Conservation (phyloP, 2,113 vertebrate species). For the Pollachius pollachius region DNA sequence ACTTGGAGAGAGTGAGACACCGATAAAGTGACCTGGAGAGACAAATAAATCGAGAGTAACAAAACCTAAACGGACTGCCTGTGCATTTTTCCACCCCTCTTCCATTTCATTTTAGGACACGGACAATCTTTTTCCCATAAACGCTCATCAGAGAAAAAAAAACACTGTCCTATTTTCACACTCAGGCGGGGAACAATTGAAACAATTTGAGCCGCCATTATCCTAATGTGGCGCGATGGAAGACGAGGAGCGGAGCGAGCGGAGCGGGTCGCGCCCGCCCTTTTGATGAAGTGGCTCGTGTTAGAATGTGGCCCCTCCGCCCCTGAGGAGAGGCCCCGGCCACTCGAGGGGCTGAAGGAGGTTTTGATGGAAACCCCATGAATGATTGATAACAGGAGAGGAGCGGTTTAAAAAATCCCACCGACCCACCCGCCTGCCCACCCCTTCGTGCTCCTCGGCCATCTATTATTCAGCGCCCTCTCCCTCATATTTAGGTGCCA, state of each 20-base stretch:
- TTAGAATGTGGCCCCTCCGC: slow-evolving; percentile 69
- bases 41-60: too few species aligned
- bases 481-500: slow-evolving; percentile 86
- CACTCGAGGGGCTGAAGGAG: slow-evolving; percentile 83
- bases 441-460: slow-evolving; percentile 73
- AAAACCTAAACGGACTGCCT: too few species aligned
- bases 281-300: slow-evolving; percentile 71
- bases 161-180: slow-evolving; percentile 42
- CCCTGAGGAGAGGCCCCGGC: slow-evolving; percentile 77
- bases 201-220: slow-evolving; percentile 59
- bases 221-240: slow-evolving; percentile 53
- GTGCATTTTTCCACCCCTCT: too few species aligned
- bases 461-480: slow-evolving; percentile 95
- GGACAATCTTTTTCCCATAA: slow-evolving; percentile 44
- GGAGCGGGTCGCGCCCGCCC: slow-evolving; percentile 49
- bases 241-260: slow-evolving; percentile 31
- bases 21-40: too few species aligned
- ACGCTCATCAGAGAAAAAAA: slow-evolving; percentile 35
- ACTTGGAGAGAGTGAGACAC: too few species aligned
- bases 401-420: slow-evolving; percentile 87
- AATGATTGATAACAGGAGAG: slow-evolving; percentile 97
- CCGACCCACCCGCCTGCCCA: too few species aligned
- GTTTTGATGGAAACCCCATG: slow-evolving; percentile 94
- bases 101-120: too few species aligned
- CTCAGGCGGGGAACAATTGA: slow-evolving; percentile 52